Base-by-base conservation (phyloP, 1,140 invertebrate species). In the Triops cancriformis region DNA sequence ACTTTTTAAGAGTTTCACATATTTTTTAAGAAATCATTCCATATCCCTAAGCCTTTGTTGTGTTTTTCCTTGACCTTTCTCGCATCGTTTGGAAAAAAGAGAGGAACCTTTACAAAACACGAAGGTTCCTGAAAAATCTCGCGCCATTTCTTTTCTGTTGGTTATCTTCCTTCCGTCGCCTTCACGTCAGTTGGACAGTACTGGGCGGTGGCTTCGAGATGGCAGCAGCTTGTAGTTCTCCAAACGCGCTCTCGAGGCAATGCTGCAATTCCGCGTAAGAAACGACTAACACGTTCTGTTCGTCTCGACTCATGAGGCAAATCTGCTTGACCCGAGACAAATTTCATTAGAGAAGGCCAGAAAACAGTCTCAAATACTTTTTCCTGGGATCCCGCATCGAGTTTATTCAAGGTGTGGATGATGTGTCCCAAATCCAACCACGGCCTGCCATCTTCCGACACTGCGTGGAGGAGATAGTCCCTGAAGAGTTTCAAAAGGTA, bases 401-500 rank as follows among this genome's bases (percentile, higher is more conserved):
- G 88, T 85, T 98, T 97, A 85, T 98, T 99, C 75, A 99, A 89
- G 85, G 92, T 95, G 82, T 94, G 90, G 23, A 97, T 90, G 79
- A 99, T 90, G 84, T 99, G 98, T 73, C 95, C 92, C 87, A 98
- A 91, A 86, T 99, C 97, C 51, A 99, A 84, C 94, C 95, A 98
- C 11, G 98, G 96, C 77, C 91, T 88, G 37, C 96, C 97, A 84
- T 97, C 94, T 80, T 93, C 91, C 43, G 92, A 92, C 51, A 97
- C 92, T 83, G 93, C 91, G 88, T 99, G 97, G 86, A 99, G 98
- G 78, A 99, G 86, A 85, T 97, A 98, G 87, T 99, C 98, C 80
- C 97, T 89, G 87, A 98, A 99, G 82, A 99, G 86, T 88, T 99
- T 99, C 84, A 99, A 87, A 92, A 99, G 94, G 85, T 98, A 99